Evolutionary conservation across 2,113 vertebrate genomes (phyloP).

Genomic region (Limnothrissa miodon): DNA sequence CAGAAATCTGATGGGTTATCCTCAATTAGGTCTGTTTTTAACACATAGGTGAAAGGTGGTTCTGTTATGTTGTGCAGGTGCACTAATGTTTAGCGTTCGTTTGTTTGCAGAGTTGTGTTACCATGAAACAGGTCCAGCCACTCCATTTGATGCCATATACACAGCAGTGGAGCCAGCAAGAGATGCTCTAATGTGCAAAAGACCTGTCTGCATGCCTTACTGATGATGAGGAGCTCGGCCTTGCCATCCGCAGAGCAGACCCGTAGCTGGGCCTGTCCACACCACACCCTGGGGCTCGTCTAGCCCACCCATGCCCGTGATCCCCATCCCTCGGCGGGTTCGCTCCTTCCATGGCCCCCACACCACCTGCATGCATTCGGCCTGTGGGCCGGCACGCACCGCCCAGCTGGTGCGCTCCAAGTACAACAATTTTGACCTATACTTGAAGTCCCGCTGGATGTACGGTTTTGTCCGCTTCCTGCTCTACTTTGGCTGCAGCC

Average conservation of each 20-base stretch:
- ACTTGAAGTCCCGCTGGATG: constrained; percentile 91
- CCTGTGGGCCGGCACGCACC: constrained; percentile 84
- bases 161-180: background rate
- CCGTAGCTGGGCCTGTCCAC: constrained; percentile 38
- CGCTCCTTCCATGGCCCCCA: constrained; percentile 97
- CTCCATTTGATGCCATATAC: background rate
- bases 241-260: background rate
- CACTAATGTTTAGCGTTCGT: background rate
- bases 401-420: constrained; percentile 88
- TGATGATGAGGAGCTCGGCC: background rate
- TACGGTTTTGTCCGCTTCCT: constrained; percentile 94
- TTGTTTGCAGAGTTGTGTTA: constrained; percentile 21
- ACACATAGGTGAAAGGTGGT: no score
- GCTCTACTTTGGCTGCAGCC: constrained; percentile 95
- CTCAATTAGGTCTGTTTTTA: no score
- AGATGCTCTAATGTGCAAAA: background rate
- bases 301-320: constrained; percentile 89
- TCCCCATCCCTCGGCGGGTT: constrained; percentile 95
- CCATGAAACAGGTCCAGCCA: background rate
- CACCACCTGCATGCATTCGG: constrained; percentile 94
- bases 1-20: no score
- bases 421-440: constrained; percentile 97
- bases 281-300: constrained; percentile 58
- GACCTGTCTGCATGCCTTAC: background rate
- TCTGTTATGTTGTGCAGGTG: no score